These are phyloP conservation scores for Malurus cyaneus DNA, from an alignment of 2,113 vertebrate species.

Conservation along the genomic window DNA sequence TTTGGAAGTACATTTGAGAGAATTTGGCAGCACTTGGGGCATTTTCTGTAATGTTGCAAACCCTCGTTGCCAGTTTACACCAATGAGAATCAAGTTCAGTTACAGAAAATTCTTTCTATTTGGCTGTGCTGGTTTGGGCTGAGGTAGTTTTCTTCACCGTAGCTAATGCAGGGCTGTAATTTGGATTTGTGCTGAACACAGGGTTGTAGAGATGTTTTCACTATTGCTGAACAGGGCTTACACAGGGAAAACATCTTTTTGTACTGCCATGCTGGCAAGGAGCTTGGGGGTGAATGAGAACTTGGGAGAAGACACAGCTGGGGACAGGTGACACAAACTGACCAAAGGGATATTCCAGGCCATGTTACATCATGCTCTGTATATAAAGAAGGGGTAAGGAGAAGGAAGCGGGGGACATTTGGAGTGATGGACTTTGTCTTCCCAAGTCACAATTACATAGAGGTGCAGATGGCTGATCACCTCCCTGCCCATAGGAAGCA, in stretches of 20 bases:
- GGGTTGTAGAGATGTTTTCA: not conserved
- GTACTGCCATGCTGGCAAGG: not conserved
- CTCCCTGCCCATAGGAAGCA: not conserved
- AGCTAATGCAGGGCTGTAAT: not conserved
- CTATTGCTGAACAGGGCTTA: not conserved
- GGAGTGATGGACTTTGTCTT: not conserved
- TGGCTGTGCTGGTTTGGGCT: not conserved
- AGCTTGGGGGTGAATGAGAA: no score
- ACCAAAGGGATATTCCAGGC: not conserved
- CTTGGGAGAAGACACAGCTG: not conserved
- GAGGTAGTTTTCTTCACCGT: not conserved
- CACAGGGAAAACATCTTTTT: not conserved
- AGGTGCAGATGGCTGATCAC: not conserved
- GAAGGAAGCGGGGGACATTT: accelerated
- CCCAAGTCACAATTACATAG: not conserved
- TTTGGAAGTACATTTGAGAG: not conserved
- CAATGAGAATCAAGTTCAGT: not conserved
- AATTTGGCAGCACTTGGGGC: not conserved
- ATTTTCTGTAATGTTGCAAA: not conserved
- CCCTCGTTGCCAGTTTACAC: not conserved
- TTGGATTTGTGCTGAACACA: not conserved
- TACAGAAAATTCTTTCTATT: not conserved
- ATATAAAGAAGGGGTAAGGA: not conserved
- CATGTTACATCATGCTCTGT: not conserved
- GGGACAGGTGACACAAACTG: not conserved